Conservation (phyloP, 2,113 vertebrate genomes). For the Lepidothrix coronata region DNA sequence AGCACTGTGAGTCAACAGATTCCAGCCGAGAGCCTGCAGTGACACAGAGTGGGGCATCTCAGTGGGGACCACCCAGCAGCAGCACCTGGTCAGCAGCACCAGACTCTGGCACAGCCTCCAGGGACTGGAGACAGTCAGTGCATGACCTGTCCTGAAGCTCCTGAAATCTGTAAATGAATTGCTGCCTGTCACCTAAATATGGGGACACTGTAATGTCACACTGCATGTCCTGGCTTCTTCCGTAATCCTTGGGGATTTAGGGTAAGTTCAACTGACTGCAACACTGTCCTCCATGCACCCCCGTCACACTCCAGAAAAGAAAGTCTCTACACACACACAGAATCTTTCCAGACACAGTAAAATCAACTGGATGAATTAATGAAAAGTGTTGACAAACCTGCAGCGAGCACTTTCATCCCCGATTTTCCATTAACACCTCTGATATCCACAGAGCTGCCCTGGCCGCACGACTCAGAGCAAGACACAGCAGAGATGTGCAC, state of each 20-base stretch:
- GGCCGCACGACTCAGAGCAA: neutral
- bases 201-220: neutral
- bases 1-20: neutral
- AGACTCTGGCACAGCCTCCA: neutral
- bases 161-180: neutral
- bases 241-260: neutral
- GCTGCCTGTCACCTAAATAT: neutral
- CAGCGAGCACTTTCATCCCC: neutral
- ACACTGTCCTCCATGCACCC: accelerated
- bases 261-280: neutral
- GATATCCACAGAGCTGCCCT: neutral
- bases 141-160: neutral
- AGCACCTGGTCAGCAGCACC: accelerated
- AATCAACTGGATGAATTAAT: neutral
- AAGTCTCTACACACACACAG: neutral
- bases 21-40: neutral
- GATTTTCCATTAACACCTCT: conserved; percentile 1
- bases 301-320: neutral
- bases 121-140: neutral
- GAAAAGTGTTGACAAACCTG: neutral
- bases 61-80: accelerated
- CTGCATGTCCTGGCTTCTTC: neutral
- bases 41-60: accelerated
- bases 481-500: neutral
- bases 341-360: neutral